Conservation (phyloP, 1,140 invertebrate genomes). For the Potamilus streckersoni region DNA sequence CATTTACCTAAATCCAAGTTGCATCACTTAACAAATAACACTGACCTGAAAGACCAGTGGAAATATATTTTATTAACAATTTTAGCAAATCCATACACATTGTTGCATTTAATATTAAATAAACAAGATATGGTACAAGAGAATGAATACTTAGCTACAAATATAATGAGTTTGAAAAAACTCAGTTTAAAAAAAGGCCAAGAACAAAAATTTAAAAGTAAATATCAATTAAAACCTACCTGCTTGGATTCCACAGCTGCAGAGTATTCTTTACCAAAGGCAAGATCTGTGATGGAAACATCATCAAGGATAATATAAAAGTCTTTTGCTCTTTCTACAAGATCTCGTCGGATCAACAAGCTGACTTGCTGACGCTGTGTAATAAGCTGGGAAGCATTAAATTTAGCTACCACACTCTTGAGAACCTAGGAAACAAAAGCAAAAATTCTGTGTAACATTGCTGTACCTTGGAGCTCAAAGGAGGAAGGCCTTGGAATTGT, state of each 20-base stretch:
- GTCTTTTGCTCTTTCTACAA: conserved; percentile 96
- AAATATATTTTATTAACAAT: neutral
- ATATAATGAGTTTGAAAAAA: no score
- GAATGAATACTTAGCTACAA: no score
- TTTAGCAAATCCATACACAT: neutral
- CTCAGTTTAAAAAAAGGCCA: no score
- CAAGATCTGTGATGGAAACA: conserved; percentile 99
- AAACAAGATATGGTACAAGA: no score
- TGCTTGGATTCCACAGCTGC: conserved; percentile 99
- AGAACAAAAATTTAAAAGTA: neutral
- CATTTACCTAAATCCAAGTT: no score
- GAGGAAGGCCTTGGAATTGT: no score
- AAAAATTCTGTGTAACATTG: no score
- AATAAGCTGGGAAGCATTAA: conserved; percentile 99
- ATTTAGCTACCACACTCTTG: conserved; percentile 99
- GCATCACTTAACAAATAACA: neutral
- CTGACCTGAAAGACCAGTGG: neutral
- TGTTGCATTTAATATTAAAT: neutral
- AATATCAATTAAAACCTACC: conserved; percentile 67
- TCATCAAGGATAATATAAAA: conserved; percentile 99
- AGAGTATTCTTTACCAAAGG: conserved; percentile 99
- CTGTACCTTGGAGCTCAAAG: no score
- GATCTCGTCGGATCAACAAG: conserved; percentile 90
- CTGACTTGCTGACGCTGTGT: conserved; percentile 97
- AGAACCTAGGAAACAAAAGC: conserved; percentile 71